These are phyloP conservation scores for Heloderma charlesbogerti DNA, from an alignment of 2,113 vertebrate species.

Conservation along the genomic window DNA sequence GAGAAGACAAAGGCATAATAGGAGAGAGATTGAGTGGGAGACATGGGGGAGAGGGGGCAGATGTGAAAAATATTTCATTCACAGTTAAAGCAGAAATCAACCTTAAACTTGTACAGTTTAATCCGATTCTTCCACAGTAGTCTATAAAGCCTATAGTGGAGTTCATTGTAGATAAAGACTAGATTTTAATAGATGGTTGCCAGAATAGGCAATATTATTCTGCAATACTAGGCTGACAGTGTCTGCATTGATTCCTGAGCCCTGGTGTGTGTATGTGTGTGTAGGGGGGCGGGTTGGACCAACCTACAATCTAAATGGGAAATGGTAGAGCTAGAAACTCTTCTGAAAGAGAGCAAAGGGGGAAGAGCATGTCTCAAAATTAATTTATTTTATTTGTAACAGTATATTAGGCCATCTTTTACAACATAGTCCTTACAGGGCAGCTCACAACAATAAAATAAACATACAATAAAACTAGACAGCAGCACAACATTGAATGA, in stretches of 20 bases:
- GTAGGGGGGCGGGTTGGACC: no score
- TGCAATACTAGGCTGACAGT: no score
- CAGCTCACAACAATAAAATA: no score
- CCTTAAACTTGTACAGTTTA: no score
- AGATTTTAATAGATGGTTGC: not conserved
- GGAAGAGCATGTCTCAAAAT: not conserved
- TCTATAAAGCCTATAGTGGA: not conserved
- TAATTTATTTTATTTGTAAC: no score
- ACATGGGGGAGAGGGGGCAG: not conserved
- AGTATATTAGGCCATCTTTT: no score
- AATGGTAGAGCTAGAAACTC: not conserved
- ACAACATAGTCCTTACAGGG: no score
- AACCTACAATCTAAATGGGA: not conserved
- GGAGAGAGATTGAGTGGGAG: not conserved
- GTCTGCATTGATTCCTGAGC: not conserved
- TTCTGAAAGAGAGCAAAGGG: not conserved
- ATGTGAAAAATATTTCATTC: no score
- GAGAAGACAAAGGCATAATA: not conserved
- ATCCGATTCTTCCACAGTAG: not conserved
- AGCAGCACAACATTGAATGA: no score
- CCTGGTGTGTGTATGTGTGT: no score
- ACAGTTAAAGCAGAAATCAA: not conserved
- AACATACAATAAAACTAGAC: no score
- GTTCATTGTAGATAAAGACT: no score
- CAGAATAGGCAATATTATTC: not conserved